These are phyloP conservation scores for Oxycera nigricornis DNA, from an alignment of 2,888 invertebrate species.

Conservation along the genomic window DNA sequence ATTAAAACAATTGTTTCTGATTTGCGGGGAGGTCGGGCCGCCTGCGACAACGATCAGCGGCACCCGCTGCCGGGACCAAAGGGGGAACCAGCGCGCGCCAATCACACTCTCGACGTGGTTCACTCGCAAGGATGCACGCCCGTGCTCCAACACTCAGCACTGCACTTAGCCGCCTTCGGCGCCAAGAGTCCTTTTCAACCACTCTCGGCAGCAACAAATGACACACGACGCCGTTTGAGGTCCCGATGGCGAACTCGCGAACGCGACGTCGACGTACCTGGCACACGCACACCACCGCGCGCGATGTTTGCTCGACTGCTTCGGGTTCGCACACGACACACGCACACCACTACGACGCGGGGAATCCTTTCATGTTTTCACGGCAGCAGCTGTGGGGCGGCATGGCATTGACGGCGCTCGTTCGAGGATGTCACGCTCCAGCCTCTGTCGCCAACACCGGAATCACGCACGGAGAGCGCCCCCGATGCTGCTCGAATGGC, in stretches of 20 bases:
- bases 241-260: background rate
- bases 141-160: background rate
- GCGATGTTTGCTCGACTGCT: background rate
- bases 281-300: slow-evolving; percentile 14
- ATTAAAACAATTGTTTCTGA: slow-evolving; percentile 12
- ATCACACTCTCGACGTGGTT: too few relatives aligned
- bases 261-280: slow-evolving; percentile 4
- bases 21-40: background rate
- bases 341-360: slow-evolving; percentile 23
- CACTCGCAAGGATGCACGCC: background rate
- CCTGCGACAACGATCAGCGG: slow-evolving; percentile 2
- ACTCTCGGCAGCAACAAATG: background rate
- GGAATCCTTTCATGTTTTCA: slow-evolving; percentile 15
- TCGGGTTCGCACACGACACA: background rate
- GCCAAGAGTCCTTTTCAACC: slow-evolving; percentile 9
- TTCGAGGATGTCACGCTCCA: background rate
- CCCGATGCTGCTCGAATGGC: background rate
- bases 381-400: slow-evolving; percentile 1
- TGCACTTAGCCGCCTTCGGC: background rate
- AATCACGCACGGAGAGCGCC: slow-evolving; percentile 23
- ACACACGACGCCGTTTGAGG: background rate
- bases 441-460: background rate
- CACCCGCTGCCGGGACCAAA: background rate
- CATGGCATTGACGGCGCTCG: background rate
- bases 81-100: background rate